These are phyloP conservation scores for Brachyhypopomus gauderio DNA, from an alignment of 2,113 vertebrate species.

Conservation along the genomic window DNA sequence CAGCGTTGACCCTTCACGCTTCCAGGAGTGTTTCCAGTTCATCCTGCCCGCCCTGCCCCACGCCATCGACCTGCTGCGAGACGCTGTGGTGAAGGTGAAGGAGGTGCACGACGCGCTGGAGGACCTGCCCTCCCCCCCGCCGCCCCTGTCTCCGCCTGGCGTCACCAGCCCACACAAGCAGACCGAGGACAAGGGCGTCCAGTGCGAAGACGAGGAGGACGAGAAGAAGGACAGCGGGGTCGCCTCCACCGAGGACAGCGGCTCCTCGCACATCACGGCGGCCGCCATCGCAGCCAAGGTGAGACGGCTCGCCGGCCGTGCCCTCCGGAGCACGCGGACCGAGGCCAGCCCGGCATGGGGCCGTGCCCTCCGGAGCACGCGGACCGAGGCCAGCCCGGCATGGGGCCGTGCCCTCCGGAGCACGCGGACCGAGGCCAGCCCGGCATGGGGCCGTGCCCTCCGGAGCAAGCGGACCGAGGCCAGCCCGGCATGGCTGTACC, in stretches of 20 bases:
- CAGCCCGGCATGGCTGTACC: too few relatives aligned
- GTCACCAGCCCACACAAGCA: slow-evolving; percentile 88
- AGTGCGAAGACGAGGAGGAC: slow-evolving; percentile 97
- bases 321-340: not conserved
- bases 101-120: slow-evolving; percentile 93
- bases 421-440: not conserved
- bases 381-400: too few relatives aligned
- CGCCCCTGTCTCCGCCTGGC: slow-evolving; percentile 83
- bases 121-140: slow-evolving; percentile 92
- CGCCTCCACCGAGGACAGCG: slow-evolving; percentile 92
- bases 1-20: not conserved
- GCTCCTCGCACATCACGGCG: slow-evolving; percentile 96
- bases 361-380: not conserved
- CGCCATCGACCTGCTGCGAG: slow-evolving; percentile 95
- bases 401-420: too few relatives aligned
- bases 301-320: slow-evolving; percentile 52
- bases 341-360: too few relatives aligned
- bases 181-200: slow-evolving; percentile 97
- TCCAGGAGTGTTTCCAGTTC: slow-evolving; percentile 99
- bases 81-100: slow-evolving; percentile 93
- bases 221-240: slow-evolving; percentile 90
- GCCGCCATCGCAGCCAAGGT: slow-evolving; percentile 98
- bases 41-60: slow-evolving; percentile 98
- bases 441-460: too few relatives aligned
- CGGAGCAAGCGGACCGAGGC: not conserved